phyloP scores from a whole-genome alignment of 2,797 vertebrate species.

The Microchirus variegatus region DNA sequence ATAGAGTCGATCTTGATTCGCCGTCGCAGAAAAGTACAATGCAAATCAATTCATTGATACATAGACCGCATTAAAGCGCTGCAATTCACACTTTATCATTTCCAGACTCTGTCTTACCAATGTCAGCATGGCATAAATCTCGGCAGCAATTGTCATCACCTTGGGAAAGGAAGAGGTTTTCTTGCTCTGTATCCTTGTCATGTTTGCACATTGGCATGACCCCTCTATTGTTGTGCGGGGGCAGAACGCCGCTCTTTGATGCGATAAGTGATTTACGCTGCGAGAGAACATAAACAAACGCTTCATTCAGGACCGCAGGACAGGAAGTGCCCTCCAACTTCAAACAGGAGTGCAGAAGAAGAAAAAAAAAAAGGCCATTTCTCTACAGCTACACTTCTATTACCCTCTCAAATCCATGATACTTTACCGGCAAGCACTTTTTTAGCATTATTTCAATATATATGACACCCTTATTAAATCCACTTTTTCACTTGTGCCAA shows the following conservation, averaged over 20 bases:
- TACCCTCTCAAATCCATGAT: neutral
- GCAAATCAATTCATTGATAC: neutral
- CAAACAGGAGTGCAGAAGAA: conserved; percentile 69
- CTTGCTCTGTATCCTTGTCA: conserved; percentile 79
- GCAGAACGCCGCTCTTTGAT: conserved; percentile 79
- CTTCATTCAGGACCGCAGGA: conserved; percentile 75
- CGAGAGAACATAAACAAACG: conserved; percentile 78
- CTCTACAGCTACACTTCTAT: conserved; percentile 24
- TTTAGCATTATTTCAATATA: no score
- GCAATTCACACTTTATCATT: conserved; percentile 22
- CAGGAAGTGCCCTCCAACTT: conserved; percentile 81
- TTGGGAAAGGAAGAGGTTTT: conserved; percentile 73
- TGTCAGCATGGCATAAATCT: conserved; percentile 73
- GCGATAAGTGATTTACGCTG: conserved; percentile 83
- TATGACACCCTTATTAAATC: no score
- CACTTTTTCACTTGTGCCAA: no score
- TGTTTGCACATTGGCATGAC: conserved; percentile 74
- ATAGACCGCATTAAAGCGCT: neutral
- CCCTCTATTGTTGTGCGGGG: conserved; percentile 73
- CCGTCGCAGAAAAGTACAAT: neutral
- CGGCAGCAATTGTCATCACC: conserved; percentile 71
- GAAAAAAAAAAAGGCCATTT: conserved; percentile 74
- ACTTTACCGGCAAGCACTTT: conserved; percentile 7
- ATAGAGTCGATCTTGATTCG: neutral
- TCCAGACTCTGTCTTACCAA: conserved; percentile 23